Evolutionary conservation across 2,113 vertebrate species (phyloP).

Genomic region (Microtus pennsylvanicus): DNA sequence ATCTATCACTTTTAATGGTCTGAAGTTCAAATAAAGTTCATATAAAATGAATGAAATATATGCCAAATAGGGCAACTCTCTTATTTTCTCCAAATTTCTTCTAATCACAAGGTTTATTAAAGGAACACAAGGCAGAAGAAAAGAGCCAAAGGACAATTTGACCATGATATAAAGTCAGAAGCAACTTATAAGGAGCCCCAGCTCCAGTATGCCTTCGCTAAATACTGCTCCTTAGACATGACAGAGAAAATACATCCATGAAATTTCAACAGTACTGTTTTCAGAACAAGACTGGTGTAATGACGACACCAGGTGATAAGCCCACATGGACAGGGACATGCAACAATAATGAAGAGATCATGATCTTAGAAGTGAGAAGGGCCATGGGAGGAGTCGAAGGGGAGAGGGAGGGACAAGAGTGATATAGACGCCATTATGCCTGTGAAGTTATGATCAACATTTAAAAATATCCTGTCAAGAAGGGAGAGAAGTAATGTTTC

Average conservation of each 20-base stretch:
- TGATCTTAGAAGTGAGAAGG: neutral
- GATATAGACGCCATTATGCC: neutral
- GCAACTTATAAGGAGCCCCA: neutral
- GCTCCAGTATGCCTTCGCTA: neutral
- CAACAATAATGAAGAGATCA: neutral
- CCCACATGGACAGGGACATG: neutral
- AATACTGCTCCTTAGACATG: neutral
- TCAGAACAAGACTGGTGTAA: neutral
- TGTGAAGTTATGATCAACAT: neutral
- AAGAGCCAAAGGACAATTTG: neutral
- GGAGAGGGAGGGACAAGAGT: neutral
- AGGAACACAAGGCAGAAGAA: neutral
- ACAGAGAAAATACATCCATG: neutral
- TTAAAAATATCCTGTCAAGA: too few relatives aligned
- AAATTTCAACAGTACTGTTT: neutral
- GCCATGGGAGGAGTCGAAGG: neutral
- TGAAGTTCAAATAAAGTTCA: neutral
- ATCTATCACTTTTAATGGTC: neutral
- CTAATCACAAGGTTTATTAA: neutral
- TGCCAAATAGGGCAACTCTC: neutral
- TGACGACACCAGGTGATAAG: neutral
- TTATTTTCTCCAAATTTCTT: neutral
- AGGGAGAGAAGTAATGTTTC: neutral
- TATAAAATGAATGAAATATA: neutral
- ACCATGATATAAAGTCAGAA: neutral